Evolutionary conservation across 2,113 vertebrate genomes (phyloP).

Genomic region (Pedionomus torquatus): DNA sequence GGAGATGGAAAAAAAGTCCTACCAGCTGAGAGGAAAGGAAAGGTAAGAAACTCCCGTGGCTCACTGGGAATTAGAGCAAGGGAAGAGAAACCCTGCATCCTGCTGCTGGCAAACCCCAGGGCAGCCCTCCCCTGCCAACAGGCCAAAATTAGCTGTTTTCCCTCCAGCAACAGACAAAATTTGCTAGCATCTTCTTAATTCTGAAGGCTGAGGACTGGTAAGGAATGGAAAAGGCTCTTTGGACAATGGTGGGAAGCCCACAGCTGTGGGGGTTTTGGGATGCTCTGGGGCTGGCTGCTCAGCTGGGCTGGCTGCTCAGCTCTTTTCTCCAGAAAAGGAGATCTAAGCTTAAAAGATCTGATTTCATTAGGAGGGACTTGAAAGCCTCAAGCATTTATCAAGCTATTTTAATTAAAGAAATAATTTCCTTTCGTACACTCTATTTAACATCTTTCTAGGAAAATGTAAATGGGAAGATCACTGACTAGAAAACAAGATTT

Average conservation of each 20-base stretch:
- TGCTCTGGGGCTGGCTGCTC: neutral
- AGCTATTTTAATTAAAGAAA: constrained; percentile 32
- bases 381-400: constrained; percentile 22
- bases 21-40: neutral
- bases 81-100: neutral
- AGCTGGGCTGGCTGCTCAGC: neutral
- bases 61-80: neutral
- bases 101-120: accelerated
- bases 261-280: neutral
- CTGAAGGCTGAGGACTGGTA: neutral
- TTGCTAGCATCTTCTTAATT: neutral
- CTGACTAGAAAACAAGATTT: neutral
- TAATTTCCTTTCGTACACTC: neutral
- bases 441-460: constrained; percentile 6
- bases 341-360: neutral
- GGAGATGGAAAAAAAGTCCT: neutral
- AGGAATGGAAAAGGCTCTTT: neutral
- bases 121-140: neutral
- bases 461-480: constrained; percentile 13
- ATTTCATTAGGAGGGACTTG: neutral
- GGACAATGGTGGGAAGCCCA: neutral
- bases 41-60: neutral
- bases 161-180: neutral
- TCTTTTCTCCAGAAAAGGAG: neutral
- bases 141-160: neutral